Evolutionary conservation across 2,113 vertebrate genomes (phyloP).

Genomic region (Taurulus bubalis): DNA sequence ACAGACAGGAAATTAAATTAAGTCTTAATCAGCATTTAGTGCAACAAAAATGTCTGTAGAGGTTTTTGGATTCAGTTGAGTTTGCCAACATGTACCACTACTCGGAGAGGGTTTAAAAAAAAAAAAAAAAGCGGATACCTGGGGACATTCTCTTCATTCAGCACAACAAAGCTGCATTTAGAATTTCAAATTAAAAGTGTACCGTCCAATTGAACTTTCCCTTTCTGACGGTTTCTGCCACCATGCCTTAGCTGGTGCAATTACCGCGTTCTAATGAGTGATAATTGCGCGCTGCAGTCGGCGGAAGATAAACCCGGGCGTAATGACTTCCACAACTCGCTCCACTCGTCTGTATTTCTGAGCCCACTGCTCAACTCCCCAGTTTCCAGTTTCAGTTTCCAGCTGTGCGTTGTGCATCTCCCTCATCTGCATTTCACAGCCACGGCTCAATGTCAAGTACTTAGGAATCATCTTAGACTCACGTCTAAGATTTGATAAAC

Average conservation of each 20-base stretch:
- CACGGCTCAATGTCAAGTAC: no score
- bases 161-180: conserved; percentile 24
- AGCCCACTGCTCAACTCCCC: no score
- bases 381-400: no score
- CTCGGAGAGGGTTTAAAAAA: not conserved
- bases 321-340: conserved; percentile 51
- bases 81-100: not conserved
- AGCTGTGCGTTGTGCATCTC: conserved; percentile 24
- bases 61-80: not conserved
- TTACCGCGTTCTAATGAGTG: conserved; percentile 62
- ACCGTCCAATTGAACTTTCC: conserved; percentile 38
- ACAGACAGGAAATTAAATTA: not conserved
- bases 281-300: conserved; percentile 72
- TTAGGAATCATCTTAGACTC: no score
- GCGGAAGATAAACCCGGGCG: conserved; percentile 58
- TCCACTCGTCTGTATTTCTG: conserved; percentile 30
- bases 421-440: no score
- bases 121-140: conserved; percentile 30
- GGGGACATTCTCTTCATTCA: conserved; percentile 28
- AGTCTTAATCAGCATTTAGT: not conserved
- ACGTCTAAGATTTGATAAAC: no score
- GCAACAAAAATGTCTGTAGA: not conserved
- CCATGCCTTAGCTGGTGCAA: conserved; percentile 18
- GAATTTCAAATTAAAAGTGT: conserved; percentile 45
- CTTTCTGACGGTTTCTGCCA: conserved; percentile 31